Conservation (phyloP, 2,888 invertebrate genomes). For the Sialis lutaria region DNA sequence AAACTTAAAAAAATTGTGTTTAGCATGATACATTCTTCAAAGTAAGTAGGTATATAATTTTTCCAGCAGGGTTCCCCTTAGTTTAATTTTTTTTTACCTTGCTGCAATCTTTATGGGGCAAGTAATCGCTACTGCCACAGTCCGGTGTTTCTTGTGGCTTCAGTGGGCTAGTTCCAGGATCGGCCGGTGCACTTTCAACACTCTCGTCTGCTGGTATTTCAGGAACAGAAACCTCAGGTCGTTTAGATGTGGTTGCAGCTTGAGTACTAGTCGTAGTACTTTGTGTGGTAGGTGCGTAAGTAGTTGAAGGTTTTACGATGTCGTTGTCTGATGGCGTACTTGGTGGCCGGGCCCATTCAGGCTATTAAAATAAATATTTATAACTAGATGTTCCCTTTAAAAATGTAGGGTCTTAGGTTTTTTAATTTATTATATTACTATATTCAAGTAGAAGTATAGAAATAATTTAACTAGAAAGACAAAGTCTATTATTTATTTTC, state of each 20-base stretch:
- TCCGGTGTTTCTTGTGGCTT: conserved; percentile 24
- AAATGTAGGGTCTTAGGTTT: not conserved
- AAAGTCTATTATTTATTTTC: no score
- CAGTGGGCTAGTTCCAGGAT: conserved; percentile 31
- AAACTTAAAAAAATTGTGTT: no score
- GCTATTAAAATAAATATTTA: conserved; percentile 28
- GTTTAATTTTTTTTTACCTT: conserved; percentile 25
- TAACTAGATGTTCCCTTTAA: not conserved
- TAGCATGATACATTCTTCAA: no score
- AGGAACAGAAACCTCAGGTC: conserved; percentile 1
- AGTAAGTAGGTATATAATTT: no score
- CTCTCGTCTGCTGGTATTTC: conserved; percentile 7
- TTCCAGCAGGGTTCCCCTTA: not conserved
- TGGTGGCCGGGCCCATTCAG: conserved; percentile 68
- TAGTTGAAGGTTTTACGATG: conserved; percentile 15
- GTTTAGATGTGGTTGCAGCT: conserved; percentile 9
- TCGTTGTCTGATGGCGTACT: conserved; percentile 35
- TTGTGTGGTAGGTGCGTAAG: conserved; percentile 8
- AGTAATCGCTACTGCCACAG: conserved; percentile 33
- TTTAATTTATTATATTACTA: no score
- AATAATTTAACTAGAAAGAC: no score
- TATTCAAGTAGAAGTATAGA: no score
- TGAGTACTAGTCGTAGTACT: conserved; percentile 8
- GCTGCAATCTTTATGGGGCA: conserved; percentile 37
- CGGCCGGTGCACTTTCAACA: conserved; percentile 16